Conservation (phyloP, 2,797 vertebrate species). For the Crocidura indochinensis region DNA sequence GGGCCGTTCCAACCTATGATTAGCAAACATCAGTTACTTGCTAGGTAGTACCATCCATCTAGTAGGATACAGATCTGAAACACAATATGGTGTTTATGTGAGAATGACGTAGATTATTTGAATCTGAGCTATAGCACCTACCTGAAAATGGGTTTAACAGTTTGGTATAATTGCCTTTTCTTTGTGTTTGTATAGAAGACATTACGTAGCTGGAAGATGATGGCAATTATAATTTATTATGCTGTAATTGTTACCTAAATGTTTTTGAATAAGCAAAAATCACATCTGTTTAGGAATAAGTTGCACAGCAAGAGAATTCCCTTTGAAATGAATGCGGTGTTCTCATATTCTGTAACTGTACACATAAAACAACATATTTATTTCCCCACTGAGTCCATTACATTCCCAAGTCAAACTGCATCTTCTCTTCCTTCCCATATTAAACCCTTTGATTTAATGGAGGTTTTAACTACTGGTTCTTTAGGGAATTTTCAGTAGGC, state of each 20-base stretch:
- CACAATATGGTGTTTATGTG: constrained; percentile 80
- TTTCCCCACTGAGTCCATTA: constrained; percentile 91
- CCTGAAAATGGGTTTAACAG: constrained; percentile 88
- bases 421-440: constrained; percentile 92
- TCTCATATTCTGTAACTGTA: constrained; percentile 92
- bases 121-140: constrained; percentile 82
- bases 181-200: constrained; percentile 90
- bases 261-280: constrained; percentile 94
- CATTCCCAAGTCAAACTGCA: constrained; percentile 92
- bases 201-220: constrained; percentile 89
- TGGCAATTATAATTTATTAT: constrained; percentile 93
- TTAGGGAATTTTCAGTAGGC: constrained; percentile 95
- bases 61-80: constrained; percentile 35
- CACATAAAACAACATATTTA: constrained; percentile 92
- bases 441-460: constrained; percentile 96
- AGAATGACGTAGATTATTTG: constrained; percentile 82
- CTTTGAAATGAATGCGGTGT: constrained; percentile 91
- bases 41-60: neutral
- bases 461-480: constrained; percentile 95
- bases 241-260: constrained; percentile 94
- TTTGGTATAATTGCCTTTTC: constrained; percentile 89
- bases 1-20: neutral
- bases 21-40: constrained; percentile 52
- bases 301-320: constrained; percentile 92
- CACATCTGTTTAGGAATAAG: constrained; percentile 93